Percentiles rank a stretch among this genome's conserved stretches.
Conservation (phyloP, 2,113 vertebrate genomes). For the Balaenoptera acutorostrata region DNA sequence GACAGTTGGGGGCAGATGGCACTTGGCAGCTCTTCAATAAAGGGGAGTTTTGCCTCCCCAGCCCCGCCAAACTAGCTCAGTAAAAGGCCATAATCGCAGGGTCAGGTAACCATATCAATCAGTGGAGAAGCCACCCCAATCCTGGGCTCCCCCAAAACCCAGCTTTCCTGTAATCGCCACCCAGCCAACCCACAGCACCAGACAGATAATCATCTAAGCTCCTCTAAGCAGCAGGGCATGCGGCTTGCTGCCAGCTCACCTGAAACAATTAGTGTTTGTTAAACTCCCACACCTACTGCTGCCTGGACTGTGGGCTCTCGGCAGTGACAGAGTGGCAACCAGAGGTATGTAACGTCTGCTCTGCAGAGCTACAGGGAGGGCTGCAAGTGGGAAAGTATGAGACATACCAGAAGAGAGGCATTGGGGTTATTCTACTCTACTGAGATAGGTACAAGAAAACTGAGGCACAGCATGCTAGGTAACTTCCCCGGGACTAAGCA, state of each 20-base stretch:
- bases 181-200: neutral
- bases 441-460: neutral
- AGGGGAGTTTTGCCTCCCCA: neutral
- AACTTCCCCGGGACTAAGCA: neutral
- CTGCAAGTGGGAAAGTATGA: neutral
- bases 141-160: neutral
- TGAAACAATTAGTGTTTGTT: neutral
- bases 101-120: accelerated
- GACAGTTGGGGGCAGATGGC: too few species aligned
- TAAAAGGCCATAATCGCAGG: neutral
- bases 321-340: neutral
- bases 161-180: neutral
- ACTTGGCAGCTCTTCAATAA: accelerated
- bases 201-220: conserved; percentile 55
- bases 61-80: neutral
- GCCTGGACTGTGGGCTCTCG: neutral
- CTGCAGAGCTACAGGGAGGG: neutral
- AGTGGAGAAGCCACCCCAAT: neutral
- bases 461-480: neutral
- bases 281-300: neutral
- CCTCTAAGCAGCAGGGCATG: conserved; percentile 10
- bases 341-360: neutral
- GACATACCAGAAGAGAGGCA: neutral
- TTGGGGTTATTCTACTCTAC: too few species aligned
- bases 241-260: conserved; percentile 12